Evolutionary conservation across 1,140 invertebrate genomes (phyloP).

Genomic region (Dendroctonus ponderosae): DNA sequence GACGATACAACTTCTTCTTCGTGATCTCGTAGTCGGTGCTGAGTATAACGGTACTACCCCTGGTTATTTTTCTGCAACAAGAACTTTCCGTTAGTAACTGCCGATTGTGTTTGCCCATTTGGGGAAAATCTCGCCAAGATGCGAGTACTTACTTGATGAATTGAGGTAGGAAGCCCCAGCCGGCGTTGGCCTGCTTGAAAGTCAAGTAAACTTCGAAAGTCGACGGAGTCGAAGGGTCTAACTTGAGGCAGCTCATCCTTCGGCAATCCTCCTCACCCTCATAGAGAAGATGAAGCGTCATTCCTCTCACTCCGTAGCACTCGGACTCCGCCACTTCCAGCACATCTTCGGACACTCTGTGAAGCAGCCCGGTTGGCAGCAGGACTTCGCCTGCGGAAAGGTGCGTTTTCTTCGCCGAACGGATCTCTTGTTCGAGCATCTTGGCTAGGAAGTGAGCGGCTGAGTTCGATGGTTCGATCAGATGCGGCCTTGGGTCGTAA

Average conservation of each 20-base stretch:
- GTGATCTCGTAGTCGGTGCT: slow-evolving; percentile 46
- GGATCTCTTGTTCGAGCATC: slow-evolving; percentile 70
- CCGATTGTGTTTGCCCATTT: not conserved
- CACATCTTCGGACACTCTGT: slow-evolving; percentile 71
- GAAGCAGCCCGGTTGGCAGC: slow-evolving; percentile 73
- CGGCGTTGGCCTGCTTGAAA: slow-evolving; percentile 76
- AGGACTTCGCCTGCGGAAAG: slow-evolving; percentile 77
- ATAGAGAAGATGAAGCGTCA: slow-evolving; percentile 75
- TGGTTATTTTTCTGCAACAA: slow-evolving; percentile 48
- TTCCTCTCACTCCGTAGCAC: slow-evolving; percentile 77
- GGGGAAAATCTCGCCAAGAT: not conserved
- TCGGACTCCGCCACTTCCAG: slow-evolving; percentile 78
- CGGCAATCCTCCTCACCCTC: slow-evolving; percentile 59
- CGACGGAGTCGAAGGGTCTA: slow-evolving; percentile 79
- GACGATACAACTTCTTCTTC: slow-evolving; percentile 42
- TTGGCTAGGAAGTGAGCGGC: slow-evolving; percentile 59
- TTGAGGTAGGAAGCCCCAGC: slow-evolving; percentile 80
- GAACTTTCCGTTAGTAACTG: slow-evolving; percentile 4
- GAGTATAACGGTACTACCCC: slow-evolving; percentile 47
- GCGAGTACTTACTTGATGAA: slow-evolving; percentile 54
- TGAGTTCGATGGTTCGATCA: slow-evolving; percentile 40
- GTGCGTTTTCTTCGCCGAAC: slow-evolving; percentile 74
- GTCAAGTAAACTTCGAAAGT: slow-evolving; percentile 84
- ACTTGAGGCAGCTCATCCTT: slow-evolving; percentile 68
- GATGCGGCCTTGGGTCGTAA: slow-evolving; percentile 40